Conservation (phyloP, 2,113 vertebrate species). For the Gasterosteus aculeatus region DNA sequence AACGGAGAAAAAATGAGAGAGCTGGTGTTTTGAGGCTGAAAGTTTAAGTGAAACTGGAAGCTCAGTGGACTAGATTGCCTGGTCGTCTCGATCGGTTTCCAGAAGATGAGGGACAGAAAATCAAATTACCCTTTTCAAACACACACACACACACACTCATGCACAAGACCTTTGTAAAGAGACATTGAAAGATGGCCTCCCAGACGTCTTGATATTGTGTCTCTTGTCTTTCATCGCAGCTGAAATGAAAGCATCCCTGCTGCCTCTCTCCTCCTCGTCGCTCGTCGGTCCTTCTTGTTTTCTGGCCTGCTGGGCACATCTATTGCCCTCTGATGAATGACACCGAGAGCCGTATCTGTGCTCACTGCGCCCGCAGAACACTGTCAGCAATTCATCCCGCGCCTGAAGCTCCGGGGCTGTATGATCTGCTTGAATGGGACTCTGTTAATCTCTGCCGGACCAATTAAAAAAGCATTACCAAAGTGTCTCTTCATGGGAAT, state of each 20-base stretch:
- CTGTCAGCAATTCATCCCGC: constrained; percentile 61
- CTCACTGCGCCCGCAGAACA: constrained; percentile 48
- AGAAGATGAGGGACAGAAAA: constrained; percentile 58
- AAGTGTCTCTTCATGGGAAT: constrained; percentile 31
- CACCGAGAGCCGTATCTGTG: constrained; percentile 53
- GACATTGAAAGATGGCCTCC: constrained; percentile 65
- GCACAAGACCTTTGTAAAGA: constrained; percentile 52
- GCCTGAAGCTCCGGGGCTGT: constrained; percentile 38
- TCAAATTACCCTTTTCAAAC: constrained; percentile 65
- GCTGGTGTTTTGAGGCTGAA: constrained; percentile 70
- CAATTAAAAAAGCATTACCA: constrained; percentile 62
- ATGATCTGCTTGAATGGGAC: constrained; percentile 44
- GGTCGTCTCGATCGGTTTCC: constrained; percentile 39
- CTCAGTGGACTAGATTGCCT: constrained; percentile 65
- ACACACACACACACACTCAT: constrained; percentile 24
- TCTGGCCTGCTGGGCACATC: constrained; percentile 69
- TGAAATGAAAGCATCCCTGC: constrained; percentile 67
- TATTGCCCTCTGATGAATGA: constrained; percentile 74
- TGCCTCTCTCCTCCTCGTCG: constrained; percentile 22
- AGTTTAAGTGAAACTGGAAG: constrained; percentile 69
- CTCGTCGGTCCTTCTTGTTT: constrained; percentile 59
- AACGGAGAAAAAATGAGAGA: constrained; percentile 19
- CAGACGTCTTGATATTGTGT: constrained; percentile 71
- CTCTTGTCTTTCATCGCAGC: constrained; percentile 69
- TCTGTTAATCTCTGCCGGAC: constrained; percentile 52